phyloP scores from a whole-genome alignment of 2,797 vertebrate genomes.

The Pangasius djambal region DNA sequence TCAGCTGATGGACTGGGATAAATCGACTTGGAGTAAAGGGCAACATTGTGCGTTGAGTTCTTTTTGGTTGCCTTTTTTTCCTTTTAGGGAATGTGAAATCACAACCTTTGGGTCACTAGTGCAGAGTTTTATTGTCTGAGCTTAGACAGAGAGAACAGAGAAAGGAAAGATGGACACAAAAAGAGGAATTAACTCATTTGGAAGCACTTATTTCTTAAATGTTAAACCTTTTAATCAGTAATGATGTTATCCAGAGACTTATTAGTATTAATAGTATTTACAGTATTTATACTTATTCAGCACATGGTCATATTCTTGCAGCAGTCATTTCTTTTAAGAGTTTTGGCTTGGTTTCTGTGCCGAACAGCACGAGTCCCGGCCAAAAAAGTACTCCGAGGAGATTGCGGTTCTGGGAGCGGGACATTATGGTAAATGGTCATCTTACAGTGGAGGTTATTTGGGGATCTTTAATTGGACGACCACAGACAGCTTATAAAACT shows the following conservation, averaged over 20 bases:
- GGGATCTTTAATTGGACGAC: constrained; percentile 17
- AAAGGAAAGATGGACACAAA: not conserved
- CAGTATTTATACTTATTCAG: constrained; percentile 7
- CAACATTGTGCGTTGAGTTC: not conserved
- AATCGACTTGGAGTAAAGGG: not conserved
- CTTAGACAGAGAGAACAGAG: not conserved
- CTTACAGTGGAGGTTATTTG: not conserved
- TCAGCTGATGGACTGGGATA: not conserved
- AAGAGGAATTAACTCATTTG: not conserved
- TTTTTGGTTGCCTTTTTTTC: not conserved
- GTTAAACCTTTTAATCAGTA: too few relatives aligned
- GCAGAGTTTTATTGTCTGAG: not conserved
- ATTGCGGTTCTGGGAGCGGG: constrained; percentile 27
- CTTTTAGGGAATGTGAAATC: not conserved
- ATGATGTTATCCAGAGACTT: too few relatives aligned
- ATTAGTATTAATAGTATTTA: not conserved
- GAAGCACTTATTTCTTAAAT: not conserved
- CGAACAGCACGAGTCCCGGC: constrained; percentile 32
- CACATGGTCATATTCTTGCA: not conserved
- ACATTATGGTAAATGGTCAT: constrained; percentile 27
- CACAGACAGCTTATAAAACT: constrained; percentile 35
- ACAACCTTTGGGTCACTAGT: not conserved
- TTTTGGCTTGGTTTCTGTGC: constrained; percentile 29
- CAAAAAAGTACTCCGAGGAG: constrained; percentile 49
- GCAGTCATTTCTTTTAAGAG: not conserved